Percentiles rank a stretch among this genome's conserved stretches.
Conservation (phyloP, 2,888 invertebrate genomes). For the Troilus luridus region DNA sequence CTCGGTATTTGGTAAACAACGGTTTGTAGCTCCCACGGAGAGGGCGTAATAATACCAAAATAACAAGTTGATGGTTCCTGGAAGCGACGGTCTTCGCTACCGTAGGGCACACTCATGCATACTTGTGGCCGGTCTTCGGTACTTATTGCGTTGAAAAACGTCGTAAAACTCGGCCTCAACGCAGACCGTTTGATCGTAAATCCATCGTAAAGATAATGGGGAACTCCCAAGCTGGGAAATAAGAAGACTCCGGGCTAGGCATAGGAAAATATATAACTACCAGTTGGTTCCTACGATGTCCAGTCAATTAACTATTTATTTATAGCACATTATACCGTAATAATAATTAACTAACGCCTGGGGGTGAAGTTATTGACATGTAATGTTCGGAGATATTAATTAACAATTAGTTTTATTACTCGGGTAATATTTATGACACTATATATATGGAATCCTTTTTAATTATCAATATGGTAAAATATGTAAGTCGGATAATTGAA, state of each 20-base stretch:
- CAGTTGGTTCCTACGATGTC: not conserved
- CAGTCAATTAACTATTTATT: slow-evolving; percentile 19
- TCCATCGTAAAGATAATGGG: slow-evolving; percentile 55
- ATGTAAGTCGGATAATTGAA: not conserved
- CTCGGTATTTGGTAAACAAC: not conserved
- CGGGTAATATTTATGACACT: not conserved
- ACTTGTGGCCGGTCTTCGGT: not conserved
- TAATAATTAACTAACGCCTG: slow-evolving; percentile 43
- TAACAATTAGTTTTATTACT: slow-evolving; percentile 16
- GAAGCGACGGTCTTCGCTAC: not conserved
- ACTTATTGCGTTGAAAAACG: slow-evolving; percentile 50
- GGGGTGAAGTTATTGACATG: slow-evolving; percentile 25
- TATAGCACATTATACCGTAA: slow-evolving; percentile 15
- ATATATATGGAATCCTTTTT: not conserved
- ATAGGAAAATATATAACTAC: slow-evolving; percentile 42
- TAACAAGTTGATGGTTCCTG: slow-evolving; percentile 9
- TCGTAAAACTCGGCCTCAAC: slow-evolving; percentile 45
- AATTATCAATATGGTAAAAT: not conserved
- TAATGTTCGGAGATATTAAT: slow-evolving; percentile 23
- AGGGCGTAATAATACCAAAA: not conserved
- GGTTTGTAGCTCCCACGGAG: not conserved
- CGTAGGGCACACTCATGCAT: not conserved
- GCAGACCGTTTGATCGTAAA: slow-evolving; percentile 49
- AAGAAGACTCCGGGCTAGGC: not conserved
- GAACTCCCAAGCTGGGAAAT: slow-evolving; percentile 42